A percentile compares a stretch with the other conserved stretches of the same genome.
Evolutionary conservation across 1,140 invertebrate genomes (phyloP).

Genomic region (Meloidogyne floridensis): DNA sequence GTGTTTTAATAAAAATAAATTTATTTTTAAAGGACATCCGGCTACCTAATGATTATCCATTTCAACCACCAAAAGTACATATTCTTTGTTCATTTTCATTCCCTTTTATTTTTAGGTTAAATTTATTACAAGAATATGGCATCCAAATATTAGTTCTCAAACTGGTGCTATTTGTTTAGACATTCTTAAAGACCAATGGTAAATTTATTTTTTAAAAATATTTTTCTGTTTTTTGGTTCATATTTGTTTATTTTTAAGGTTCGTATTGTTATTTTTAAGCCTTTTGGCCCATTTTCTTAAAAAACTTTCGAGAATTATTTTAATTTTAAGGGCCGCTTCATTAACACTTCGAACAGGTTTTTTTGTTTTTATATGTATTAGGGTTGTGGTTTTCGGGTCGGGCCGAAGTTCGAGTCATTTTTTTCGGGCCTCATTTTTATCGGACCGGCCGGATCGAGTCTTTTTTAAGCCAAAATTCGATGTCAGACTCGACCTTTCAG

Average conservation of each 20-base stretch:
- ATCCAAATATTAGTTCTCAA: conserved; percentile 98
- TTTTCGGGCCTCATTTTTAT: too few relatives aligned
- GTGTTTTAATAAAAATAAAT: conserved; percentile 71
- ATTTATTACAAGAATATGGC: conserved; percentile 98
- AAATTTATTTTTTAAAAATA: conserved; percentile 32
- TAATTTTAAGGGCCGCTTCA: conserved; percentile 81
- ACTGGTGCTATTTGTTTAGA: conserved; percentile 98
- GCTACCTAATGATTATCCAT: conserved; percentile 98
- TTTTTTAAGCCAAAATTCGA: too few relatives aligned
- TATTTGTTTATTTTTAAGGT: too few relatives aligned
- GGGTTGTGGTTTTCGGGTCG: too few relatives aligned
- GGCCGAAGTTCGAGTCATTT: too few relatives aligned
- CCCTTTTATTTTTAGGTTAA: conserved; percentile 66
- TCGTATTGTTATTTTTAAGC: too few relatives aligned
- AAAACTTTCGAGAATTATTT: background rate
- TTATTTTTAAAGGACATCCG: conserved; percentile 89
- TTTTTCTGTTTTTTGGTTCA: background rate
- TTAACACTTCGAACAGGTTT: conserved; percentile 95
- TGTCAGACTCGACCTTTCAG: too few relatives aligned
- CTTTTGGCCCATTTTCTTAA: too few relatives aligned
- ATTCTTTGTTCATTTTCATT: conserved; percentile 15
- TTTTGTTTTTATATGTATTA: background rate
- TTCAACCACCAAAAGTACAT: conserved; percentile 92
- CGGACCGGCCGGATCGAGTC: too few relatives aligned
- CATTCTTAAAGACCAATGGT: conserved; percentile 98